Evolutionary conservation across 2,797 vertebrate species (phyloP).

Genomic region (Mastacembelus armatus): DNA sequence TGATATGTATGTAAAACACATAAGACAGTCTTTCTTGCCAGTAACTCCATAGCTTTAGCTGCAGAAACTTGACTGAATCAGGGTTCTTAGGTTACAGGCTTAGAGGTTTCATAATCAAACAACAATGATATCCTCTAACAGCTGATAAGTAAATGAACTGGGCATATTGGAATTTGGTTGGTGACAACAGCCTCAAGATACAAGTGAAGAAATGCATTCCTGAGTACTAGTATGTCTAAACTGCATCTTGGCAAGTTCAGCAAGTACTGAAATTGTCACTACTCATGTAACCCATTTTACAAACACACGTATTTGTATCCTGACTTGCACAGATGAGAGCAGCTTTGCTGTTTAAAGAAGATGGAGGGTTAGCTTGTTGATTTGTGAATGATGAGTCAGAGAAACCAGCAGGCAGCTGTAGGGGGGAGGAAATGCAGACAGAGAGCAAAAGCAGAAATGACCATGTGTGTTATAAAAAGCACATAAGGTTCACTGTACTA

Average conservation of each 20-base stretch:
- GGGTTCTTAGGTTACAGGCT: constrained; percentile 37
- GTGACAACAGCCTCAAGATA: constrained; percentile 44
- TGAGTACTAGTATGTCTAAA: constrained; percentile 26
- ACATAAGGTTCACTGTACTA: constrained; percentile 27
- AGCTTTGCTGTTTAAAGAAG: neutral
- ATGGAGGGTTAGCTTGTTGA: neutral
- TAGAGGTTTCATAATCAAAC: constrained; percentile 54
- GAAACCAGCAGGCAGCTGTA: neutral
- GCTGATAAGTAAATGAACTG: constrained; percentile 56
- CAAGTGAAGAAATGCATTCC: constrained; percentile 56
- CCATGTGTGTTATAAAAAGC: constrained; percentile 47
- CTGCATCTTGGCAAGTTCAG: constrained; percentile 24
- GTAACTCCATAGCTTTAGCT: constrained; percentile 21
- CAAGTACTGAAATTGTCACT: constrained; percentile 38
- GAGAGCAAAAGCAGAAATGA: constrained; percentile 28
- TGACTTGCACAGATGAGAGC: neutral
- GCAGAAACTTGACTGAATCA: constrained; percentile 1
- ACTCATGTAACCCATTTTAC: neutral
- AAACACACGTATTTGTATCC: neutral
- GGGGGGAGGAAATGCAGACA: neutral
- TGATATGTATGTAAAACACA: neutral
- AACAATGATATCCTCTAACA: constrained; percentile 54
- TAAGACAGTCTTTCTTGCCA: neutral
- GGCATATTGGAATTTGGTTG: constrained; percentile 58
- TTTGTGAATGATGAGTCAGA: constrained; percentile 4